phyloP scores from a whole-genome alignment of 2,797 vertebrate species.

The Acridotheres tristis region DNA sequence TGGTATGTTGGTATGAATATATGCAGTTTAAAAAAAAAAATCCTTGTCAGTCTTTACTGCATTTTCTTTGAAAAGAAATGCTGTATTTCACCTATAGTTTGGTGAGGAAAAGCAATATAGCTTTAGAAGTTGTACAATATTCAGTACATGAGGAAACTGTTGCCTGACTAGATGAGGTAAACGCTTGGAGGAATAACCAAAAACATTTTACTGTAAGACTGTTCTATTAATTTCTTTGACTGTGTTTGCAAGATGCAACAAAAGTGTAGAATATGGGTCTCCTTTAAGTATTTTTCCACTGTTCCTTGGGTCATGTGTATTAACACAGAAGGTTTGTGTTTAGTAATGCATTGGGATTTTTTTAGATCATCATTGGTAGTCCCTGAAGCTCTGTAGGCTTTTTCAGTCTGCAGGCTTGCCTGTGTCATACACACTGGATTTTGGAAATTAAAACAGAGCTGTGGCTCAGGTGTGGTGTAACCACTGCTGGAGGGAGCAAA shows the following conservation, averaged over 20 bases:
- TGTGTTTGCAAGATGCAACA: not conserved
- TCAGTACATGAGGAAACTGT: not conserved
- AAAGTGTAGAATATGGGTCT: not conserved
- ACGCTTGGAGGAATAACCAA: not conserved
- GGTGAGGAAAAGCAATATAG: not conserved
- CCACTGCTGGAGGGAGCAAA: not conserved
- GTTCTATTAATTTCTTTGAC: not conserved
- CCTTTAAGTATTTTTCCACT: not conserved
- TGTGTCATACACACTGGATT: not conserved
- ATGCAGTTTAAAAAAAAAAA: not conserved
- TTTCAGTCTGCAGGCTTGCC: not conserved
- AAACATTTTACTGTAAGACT: not conserved
- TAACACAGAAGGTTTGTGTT: not conserved
- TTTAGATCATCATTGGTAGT: not conserved
- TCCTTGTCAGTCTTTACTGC: not conserved
- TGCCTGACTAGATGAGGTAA: not conserved
- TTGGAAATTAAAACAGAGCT: not conserved
- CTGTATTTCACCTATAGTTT: not conserved
- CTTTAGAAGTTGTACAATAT: not conserved
- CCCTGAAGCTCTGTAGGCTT: not conserved
- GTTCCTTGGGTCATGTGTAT: not conserved
- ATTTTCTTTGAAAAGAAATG: not conserved
- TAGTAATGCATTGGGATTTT: not conserved
- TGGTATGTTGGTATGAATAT: fast-evolving
- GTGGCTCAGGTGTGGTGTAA: not conserved